Conservation (phyloP, 1,140 invertebrate genomes). For the Anthonomus grandis region DNA sequence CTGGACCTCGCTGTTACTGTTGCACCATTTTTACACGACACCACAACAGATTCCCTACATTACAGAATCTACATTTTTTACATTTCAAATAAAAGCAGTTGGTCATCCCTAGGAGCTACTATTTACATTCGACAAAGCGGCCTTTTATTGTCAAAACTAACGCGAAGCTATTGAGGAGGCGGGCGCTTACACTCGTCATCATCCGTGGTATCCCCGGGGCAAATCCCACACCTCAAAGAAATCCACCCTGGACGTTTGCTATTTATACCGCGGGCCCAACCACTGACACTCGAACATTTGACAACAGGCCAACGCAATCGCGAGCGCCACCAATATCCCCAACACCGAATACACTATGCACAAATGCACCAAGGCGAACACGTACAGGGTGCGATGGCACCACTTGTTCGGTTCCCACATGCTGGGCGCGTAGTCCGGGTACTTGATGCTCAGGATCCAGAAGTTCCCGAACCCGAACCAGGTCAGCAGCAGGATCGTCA, state of each 20-base stretch:
- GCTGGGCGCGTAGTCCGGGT: slow-evolving; percentile 65
- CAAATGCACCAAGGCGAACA: slow-evolving; percentile 72
- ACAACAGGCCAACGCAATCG: slow-evolving; percentile 59
- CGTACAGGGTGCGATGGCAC: slow-evolving; percentile 74
- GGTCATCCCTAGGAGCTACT: too few species aligned
- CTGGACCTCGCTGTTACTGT: slow-evolving; percentile 6
- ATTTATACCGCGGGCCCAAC: slow-evolving; percentile 61
- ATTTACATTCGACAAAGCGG: too few species aligned
- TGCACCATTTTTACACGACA: slow-evolving; percentile 1
- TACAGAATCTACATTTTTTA: neutral
- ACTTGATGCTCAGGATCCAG: slow-evolving; percentile 74
- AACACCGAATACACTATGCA: slow-evolving; percentile 63
- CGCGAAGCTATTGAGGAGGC: too few species aligned
- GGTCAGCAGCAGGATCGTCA: slow-evolving; percentile 66
- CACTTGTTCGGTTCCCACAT: slow-evolving; percentile 70
- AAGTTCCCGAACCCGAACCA: slow-evolving; percentile 79
- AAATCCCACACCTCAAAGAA: slow-evolving; percentile 53
- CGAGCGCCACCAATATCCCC: slow-evolving; percentile 56
- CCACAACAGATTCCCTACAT: neutral
- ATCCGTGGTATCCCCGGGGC: slow-evolving; percentile 36
- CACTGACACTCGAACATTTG: slow-evolving; percentile 66
- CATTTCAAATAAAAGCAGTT: too few species aligned
- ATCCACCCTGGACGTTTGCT: slow-evolving; percentile 48
- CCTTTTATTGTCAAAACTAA: too few species aligned
- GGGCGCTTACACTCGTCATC: too few species aligned